Percentiles rank a stretch among this genome's conserved stretches.
phyloP scores from a whole-genome alignment of 2,113 vertebrate species.

The Rostratula benghalensis region DNA sequence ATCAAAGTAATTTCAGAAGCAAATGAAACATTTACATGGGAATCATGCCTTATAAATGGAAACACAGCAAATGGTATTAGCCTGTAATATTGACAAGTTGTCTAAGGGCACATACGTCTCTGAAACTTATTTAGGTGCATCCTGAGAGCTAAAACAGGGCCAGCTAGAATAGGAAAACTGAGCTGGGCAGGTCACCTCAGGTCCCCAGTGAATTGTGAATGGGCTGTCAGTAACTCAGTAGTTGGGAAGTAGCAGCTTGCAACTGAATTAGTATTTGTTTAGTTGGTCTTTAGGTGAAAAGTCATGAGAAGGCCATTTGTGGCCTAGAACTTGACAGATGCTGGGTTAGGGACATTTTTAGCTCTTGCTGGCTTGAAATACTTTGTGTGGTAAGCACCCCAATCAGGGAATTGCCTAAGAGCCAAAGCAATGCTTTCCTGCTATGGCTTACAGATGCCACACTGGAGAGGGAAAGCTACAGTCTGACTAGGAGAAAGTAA shows the following conservation, averaged over 20 bases:
- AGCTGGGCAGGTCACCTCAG: neutral
- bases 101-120: neutral
- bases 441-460: neutral
- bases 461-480: neutral
- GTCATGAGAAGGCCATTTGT: neutral
- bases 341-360: neutral
- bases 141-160: neutral
- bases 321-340: neutral
- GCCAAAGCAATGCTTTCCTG: neutral
- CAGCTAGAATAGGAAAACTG: neutral
- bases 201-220: neutral
- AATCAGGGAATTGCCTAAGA: neutral
- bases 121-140: neutral
- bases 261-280: neutral
- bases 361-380: neutral
- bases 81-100: neutral
- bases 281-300: neutral
- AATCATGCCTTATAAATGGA: slow-evolving; percentile 9
- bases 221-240: neutral
- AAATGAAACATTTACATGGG: slow-evolving; percentile 55
- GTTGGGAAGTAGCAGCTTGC: neutral
- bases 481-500: neutral
- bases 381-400: neutral
- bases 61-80: neutral
- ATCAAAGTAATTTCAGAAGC: slow-evolving; percentile 56